Percentiles rank a stretch among this genome's conserved stretches.
Evolutionary conservation across 2,888 invertebrate genomes (phyloP).

Genomic region (Drosophila flavopinicola): DNA sequence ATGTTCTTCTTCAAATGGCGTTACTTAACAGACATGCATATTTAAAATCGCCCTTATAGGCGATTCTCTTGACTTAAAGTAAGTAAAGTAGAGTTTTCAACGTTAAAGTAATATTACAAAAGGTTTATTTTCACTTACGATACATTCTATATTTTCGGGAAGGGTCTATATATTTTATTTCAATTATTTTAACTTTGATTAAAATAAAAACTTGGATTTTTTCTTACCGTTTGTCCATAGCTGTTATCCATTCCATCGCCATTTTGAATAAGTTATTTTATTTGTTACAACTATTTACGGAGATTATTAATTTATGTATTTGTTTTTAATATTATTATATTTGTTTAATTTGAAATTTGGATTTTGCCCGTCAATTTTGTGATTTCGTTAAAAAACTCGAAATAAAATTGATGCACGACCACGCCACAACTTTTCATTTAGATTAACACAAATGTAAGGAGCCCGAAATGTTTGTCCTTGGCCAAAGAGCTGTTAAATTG

Average conservation of each 20-base stretch:
- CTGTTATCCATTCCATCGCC: conserved; percentile 86
- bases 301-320: neutral
- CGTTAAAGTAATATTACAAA: too few relatives aligned
- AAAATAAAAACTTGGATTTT: neutral
- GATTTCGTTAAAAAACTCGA: conserved; percentile 3
- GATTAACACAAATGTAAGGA: conserved; percentile 36
- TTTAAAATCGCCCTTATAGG: too few relatives aligned
- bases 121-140: too few relatives aligned
- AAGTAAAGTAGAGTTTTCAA: too few relatives aligned
- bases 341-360: neutral
- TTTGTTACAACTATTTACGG: conserved; percentile 4
- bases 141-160: too few relatives aligned
- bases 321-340: neutral
- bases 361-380: conserved; percentile 2
- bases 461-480: conserved; percentile 38
- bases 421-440: conserved; percentile 42
- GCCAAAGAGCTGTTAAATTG: conserved; percentile 26
- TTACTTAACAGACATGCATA: too few relatives aligned
- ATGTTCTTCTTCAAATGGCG: too few relatives aligned
- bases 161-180: too few relatives aligned
- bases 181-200: neutral
- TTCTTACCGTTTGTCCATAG: conserved; percentile 86
- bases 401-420: conserved; percentile 16
- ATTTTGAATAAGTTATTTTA: conserved; percentile 64
- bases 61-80: too few relatives aligned